Base-by-base conservation (phyloP, 53 echinoderm and acorn worm genomes). In the Crossaster papposus region DNA sequence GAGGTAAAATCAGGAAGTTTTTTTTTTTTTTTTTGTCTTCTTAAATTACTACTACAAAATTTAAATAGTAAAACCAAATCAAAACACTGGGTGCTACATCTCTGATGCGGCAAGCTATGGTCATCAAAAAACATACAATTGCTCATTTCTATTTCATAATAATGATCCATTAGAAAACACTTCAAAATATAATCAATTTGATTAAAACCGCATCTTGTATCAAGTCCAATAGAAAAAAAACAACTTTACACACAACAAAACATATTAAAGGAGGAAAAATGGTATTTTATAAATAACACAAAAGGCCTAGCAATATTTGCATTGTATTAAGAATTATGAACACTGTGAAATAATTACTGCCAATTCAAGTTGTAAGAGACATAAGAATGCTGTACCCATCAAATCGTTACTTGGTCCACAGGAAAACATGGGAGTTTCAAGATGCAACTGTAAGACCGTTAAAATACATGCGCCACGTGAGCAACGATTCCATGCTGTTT, bases 101-200 rank as follows among this genome's bases (percentile, higher is more conserved):
- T 58, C 38, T 36, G 76, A 62, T 84, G 84, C 84, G 84, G 84
- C 84, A 84, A 87, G 87, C 55, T 58, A 72, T 87, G 87, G 84
- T 84, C 84, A 84, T 84, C 52, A 4, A 68, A 84, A 72, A 68
- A 68, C 71, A 84, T 84, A 72, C 51, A 62, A 72, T 84, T 84
- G 32, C 65, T 83, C 70, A 37, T 38, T 70, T 65, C 68, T 70
- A 70, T 84, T 72, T 84, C 72, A 84, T 84, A 44, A 70, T 70
- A 84, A 70, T 72, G 72, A 84, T 84, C 84, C 30, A 72, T 84
- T 51, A 53, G 14, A 82, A 82, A 82, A 84, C 70, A 84, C 72
- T 51, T 87, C 87, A 87, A 87, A 87, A 87, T 87, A 87, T 63
- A 75, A 87, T 77, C 87, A 87, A 58, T 87, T 87, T 77, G 35